phyloP scores from a whole-genome alignment of 53 echinoderm and acorn worm species.

The Luidia sarsii region DNA sequence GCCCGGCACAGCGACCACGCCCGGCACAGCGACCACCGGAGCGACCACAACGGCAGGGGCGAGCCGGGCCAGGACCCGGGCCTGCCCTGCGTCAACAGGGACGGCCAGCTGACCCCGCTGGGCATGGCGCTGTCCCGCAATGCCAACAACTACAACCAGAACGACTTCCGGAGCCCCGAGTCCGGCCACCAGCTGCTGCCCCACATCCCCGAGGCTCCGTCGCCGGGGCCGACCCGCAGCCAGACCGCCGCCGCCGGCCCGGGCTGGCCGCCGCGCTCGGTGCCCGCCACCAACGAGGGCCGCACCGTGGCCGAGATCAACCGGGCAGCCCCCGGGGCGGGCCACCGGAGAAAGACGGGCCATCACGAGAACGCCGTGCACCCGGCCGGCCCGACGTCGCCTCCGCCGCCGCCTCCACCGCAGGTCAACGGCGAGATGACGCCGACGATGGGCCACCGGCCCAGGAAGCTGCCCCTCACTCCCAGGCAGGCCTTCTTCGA shows the following conservation, averaged over 20 bases:
- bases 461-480: conserved; percentile 61
- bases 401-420: neutral
- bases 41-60: conserved; percentile 16
- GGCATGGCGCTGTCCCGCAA: conserved; percentile 74
- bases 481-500: conserved; percentile 72
- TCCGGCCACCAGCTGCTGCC: conserved; percentile 51
- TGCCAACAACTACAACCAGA: conserved; percentile 51
- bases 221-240: conserved; percentile 49
- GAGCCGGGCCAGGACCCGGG: conserved; percentile 55
- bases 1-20: conserved; percentile 19
- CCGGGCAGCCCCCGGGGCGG: neutral
- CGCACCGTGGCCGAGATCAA: conserved; percentile 31
- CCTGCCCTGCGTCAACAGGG: conserved; percentile 77
- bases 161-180: conserved; percentile 70
- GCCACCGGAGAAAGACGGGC: neutral
- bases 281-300: conserved; percentile 14
- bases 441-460: conserved; percentile 22
- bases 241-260: too few relatives aligned
- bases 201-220: conserved; percentile 25
- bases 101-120: conserved; percentile 79
- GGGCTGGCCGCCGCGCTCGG: conserved; percentile 40
- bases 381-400: neutral
- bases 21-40: conserved; percentile 33
- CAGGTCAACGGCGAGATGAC: conserved; percentile 21
- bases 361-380: conserved; percentile 48